These are phyloP conservation scores for Halictus rubicundus DNA, from an alignment of 1,140 invertebrate genomes.

Conservation along the genomic window DNA sequence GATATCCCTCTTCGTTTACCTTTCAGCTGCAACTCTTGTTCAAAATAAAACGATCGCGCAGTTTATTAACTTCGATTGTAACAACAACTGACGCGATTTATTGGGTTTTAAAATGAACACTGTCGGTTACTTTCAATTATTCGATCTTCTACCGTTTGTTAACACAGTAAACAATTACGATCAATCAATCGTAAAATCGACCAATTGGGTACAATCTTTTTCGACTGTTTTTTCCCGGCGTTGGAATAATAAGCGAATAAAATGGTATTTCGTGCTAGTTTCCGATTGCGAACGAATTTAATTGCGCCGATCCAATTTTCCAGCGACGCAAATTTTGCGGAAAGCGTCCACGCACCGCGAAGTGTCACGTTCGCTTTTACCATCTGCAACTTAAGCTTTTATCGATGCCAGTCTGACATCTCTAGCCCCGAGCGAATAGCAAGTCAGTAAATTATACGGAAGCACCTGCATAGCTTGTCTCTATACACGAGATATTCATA, in stretches of 20 bases:
- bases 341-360: not conserved
- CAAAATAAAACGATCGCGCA: too few species aligned
- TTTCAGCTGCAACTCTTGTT: too few species aligned
- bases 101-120: too few species aligned
- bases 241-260: not conserved
- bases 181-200: too few species aligned
- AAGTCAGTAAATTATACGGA: conserved; percentile 33
- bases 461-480: conserved; percentile 26
- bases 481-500: conserved; percentile 24
- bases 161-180: too few species aligned
- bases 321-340: not conserved
- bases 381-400: conserved; percentile 1
- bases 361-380: conserved; percentile 31
- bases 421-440: conserved; percentile 20
- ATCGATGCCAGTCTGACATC: not conserved
- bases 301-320: conserved; percentile 1
- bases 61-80: too few species aligned
- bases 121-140: too few species aligned
- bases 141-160: too few species aligned
- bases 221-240: not conserved
- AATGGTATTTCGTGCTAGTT: not conserved
- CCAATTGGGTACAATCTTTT: too few species aligned
- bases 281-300: not conserved
- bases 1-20: too few species aligned
- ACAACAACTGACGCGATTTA: too few species aligned